Conservation (phyloP, 2,888 invertebrate species). For the Emmelina monodactyla region DNA sequence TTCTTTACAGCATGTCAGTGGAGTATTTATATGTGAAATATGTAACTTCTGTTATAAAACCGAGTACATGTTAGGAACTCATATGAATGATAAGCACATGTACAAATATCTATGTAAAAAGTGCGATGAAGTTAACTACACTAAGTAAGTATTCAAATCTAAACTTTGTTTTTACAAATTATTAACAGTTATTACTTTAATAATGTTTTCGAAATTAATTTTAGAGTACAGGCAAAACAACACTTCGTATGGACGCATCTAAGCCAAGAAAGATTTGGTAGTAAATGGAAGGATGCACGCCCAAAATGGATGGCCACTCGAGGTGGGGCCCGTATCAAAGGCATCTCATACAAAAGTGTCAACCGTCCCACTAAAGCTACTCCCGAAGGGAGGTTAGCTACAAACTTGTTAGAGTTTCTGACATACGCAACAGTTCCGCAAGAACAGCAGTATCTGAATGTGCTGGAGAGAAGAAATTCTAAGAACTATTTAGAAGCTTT, state of each 20-base stretch:
- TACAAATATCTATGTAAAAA: constrained; percentile 53
- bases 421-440: constrained; percentile 34
- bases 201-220: no score
- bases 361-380: not conserved
- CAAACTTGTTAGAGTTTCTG: constrained; percentile 30
- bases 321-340: constrained; percentile 24
- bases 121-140: constrained; percentile 50
- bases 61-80: constrained; percentile 40
- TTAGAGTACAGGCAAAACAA: constrained; percentile 43
- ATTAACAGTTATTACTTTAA: not conserved
- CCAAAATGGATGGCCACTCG: constrained; percentile 31
- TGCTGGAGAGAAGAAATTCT: constrained; percentile 29
- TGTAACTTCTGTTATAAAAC: constrained; percentile 49
- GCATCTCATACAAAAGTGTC: constrained; percentile 8
- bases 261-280: constrained; percentile 23
- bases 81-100: constrained; percentile 50
- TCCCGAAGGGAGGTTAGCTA: not conserved
- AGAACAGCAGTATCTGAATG: constrained; percentile 39
- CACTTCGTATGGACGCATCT: constrained; percentile 41
- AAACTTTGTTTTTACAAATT: no score
- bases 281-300: constrained; percentile 28
- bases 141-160: constrained; percentile 29
- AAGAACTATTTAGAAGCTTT: constrained; percentile 42
- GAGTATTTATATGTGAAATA: constrained; percentile 34
- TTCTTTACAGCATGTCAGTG: constrained; percentile 39